phyloP scores from a whole-genome alignment of 2,888 invertebrate species.

The Chymomyza procnemis region DNA sequence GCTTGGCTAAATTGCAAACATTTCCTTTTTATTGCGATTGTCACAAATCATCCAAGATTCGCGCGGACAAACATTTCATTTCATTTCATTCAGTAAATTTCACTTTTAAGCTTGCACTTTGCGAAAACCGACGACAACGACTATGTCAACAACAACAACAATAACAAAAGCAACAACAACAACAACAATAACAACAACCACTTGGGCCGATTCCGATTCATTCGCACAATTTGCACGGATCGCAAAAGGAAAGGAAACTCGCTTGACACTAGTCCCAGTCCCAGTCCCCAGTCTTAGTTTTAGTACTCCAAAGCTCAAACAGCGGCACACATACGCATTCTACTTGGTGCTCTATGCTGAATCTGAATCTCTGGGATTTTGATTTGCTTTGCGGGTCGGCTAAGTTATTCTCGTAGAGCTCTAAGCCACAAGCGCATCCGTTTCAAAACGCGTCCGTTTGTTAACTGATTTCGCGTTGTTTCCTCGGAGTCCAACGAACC shows the following conservation, averaged over 20 bases:
- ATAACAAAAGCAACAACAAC: conserved; percentile 24
- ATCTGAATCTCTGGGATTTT: background rate
- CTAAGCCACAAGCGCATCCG: conserved; percentile 58
- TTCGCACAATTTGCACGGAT: conserved; percentile 26
- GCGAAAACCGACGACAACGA: conserved; percentile 31
- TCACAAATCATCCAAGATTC: conserved; percentile 40
- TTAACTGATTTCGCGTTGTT: conserved; percentile 75
- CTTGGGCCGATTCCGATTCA: conserved; percentile 31
- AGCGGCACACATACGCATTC: background rate
- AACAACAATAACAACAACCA: conserved; percentile 27
- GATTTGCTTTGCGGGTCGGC: background rate
- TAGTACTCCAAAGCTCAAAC: background rate
- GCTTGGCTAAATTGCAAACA: conserved; percentile 17
- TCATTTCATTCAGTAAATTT: conserved; percentile 68
- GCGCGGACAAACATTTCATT: conserved; percentile 31
- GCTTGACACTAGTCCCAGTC: background rate
- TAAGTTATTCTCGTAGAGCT: background rate
- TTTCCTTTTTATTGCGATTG: conserved; percentile 44
- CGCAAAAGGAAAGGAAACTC: conserved; percentile 1
- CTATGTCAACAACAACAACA: conserved; percentile 29
- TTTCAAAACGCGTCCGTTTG: conserved; percentile 75
- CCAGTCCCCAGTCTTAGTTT: background rate
- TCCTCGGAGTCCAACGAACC: conserved; percentile 53
- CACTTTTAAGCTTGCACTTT: conserved; percentile 61
- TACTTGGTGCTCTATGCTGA: background rate